Conservation (phyloP, 2,113 vertebrate species). For the Ciconia maguari region DNA sequence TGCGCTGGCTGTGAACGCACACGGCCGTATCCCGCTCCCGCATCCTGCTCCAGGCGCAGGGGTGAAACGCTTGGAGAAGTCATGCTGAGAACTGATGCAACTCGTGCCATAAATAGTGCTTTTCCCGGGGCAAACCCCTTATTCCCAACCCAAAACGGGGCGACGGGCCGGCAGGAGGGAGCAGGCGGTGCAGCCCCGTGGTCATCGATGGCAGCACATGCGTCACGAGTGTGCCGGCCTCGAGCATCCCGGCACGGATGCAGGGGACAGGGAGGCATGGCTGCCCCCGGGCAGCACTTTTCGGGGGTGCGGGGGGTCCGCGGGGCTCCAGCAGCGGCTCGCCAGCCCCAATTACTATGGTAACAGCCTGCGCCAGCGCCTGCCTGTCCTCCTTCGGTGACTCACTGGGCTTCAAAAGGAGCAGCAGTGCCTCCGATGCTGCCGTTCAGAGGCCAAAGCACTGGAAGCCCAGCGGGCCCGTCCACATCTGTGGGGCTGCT, state of each 20-base stretch:
- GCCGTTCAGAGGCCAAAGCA: neutral
- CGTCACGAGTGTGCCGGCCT: rapidly evolving
- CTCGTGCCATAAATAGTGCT: rapidly evolving
- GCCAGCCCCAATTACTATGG: slow-evolving; percentile 68
- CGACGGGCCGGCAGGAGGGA: neutral
- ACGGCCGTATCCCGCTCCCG: rapidly evolving
- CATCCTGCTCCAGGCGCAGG: rapidly evolving
- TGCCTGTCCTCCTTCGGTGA: slow-evolving; percentile 60
- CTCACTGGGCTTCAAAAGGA: slow-evolving; percentile 52
- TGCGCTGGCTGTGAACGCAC: rapidly evolving
- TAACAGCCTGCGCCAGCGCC: slow-evolving; percentile 50
- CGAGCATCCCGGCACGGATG: neutral
- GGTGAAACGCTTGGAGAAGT: rapidly evolving
- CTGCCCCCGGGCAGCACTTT: neutral
- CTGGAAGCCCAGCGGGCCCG: neutral
- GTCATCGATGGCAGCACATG: rapidly evolving
- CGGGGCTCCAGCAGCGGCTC: neutral
- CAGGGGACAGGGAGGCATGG: rapidly evolving
- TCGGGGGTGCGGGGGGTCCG: neutral
- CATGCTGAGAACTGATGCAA: neutral
- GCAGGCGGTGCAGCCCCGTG: neutral
- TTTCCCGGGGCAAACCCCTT: rapidly evolving
- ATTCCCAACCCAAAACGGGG: neutral
- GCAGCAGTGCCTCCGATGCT: neutral
- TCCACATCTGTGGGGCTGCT: neutral